Conservation (phyloP, 1,140 invertebrate species). For the Agraylea sexmaculata region DNA sequence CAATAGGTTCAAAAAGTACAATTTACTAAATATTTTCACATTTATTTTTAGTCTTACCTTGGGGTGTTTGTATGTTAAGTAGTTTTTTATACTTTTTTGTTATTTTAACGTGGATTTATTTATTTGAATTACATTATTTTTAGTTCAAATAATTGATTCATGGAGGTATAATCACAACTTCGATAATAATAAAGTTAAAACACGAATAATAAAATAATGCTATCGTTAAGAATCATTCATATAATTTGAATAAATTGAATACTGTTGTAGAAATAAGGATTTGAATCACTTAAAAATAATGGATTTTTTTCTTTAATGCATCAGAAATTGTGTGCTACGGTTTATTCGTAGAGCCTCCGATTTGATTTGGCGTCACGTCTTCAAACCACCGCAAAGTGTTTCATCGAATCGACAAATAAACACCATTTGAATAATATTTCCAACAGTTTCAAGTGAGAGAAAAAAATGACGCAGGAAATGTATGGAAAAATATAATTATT, state of each 20-base stretch:
- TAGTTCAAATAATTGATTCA: not conserved
- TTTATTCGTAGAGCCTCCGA: slow-evolving; percentile 6
- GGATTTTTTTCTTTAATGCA: not conserved
- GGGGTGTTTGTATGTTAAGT: no score
- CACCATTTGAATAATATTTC: not conserved
- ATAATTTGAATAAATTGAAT: not conserved
- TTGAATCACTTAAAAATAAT: not conserved
- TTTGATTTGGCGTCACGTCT: slow-evolving; percentile 14
- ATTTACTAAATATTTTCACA: no score
- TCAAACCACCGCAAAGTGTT: slow-evolving; percentile 8
- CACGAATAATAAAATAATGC: not conserved
- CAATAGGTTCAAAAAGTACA: no score
- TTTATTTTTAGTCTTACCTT: no score
- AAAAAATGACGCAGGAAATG: slow-evolving; percentile 1
- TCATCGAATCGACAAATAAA: slow-evolving; percentile 1
- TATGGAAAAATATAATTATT: not conserved
- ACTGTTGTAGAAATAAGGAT: slow-evolving; percentile 2
- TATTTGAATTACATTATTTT: no score
- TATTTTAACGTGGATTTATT: not conserved
- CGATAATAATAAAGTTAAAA: not conserved
- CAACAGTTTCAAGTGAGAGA: not conserved
- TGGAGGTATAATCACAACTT: not conserved
- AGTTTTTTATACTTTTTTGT: slow-evolving; percentile 1
- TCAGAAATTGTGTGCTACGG: not conserved
- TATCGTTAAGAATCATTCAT: not conserved